Conservation (phyloP, 2,888 invertebrate species). For the Eupithecia centaureata region DNA sequence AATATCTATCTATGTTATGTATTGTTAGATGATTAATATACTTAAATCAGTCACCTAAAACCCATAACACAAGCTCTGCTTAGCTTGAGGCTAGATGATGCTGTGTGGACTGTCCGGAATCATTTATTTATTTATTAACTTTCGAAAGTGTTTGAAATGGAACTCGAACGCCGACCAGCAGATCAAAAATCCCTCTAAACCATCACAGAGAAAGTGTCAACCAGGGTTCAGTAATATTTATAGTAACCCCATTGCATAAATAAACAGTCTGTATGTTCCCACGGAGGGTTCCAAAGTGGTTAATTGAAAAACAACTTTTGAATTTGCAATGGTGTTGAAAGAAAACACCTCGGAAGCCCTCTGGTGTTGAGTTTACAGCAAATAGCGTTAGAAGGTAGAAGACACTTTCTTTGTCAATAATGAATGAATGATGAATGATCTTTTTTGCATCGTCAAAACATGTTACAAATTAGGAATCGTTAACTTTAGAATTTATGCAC, state of each 20-base stretch:
- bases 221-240: constrained; percentile 1
- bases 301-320: constrained; percentile 36
- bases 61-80: too few relatives aligned
- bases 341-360: neutral
- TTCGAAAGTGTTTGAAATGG: neutral
- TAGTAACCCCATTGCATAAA: constrained; percentile 48
- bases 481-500: too few relatives aligned
- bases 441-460: too few relatives aligned
- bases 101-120: too few relatives aligned
- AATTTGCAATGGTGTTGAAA: constrained; percentile 15
- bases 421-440: too few relatives aligned
- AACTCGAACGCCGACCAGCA: neutral
- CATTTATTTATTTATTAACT: too few relatives aligned
- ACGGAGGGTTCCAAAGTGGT: constrained; percentile 18
- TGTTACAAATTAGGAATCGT: too few relatives aligned
- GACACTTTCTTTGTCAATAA: neutral
- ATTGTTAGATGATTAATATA: too few relatives aligned
- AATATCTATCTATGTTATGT: too few relatives aligned
- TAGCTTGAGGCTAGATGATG: too few relatives aligned
- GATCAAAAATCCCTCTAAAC: neutral
- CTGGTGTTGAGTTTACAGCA: neutral
- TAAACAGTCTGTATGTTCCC: constrained; percentile 48
- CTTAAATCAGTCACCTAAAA: too few relatives aligned
- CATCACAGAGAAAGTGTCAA: neutral
- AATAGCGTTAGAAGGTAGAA: neutral